Percentiles rank a stretch among this genome's conserved stretches.
These are phyloP conservation scores for Leucophenga maculata DNA, from an alignment of 2,888 invertebrate species.

Conservation along the genomic window DNA sequence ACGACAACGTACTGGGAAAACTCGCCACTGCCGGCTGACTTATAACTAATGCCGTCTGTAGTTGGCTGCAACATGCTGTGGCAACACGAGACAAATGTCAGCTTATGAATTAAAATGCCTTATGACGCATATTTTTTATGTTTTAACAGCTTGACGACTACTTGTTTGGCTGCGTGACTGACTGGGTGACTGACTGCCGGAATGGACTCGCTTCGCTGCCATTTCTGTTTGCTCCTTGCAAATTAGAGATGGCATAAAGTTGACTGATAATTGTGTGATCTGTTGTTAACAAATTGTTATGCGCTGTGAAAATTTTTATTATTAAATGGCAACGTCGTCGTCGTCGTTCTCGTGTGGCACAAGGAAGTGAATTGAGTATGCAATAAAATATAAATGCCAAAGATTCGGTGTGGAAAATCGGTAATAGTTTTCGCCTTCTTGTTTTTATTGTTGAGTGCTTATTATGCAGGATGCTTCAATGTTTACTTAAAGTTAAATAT, in stretches of 20 bases:
- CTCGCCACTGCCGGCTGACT: slow-evolving; percentile 30
- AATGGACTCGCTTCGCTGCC: not conserved
- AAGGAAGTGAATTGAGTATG: not conserved
- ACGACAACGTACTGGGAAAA: not conserved
- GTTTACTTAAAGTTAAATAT: too few species aligned
- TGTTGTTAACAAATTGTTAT: slow-evolving; percentile 38
- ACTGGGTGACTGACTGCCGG: not conserved
- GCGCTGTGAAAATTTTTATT: slow-evolving; percentile 7
- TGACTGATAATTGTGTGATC: slow-evolving; percentile 47
- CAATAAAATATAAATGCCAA: too few species aligned
- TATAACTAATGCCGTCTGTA: slow-evolving; percentile 27
- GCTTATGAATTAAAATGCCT: slow-evolving; percentile 69
- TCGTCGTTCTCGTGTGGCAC: too few species aligned
- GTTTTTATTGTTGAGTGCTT: too few species aligned
- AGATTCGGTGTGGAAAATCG: not conserved
- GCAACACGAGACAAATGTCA: slow-evolving; percentile 63
- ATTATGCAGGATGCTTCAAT: too few species aligned
- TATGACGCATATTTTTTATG: slow-evolving; percentile 53
- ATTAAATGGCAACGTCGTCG: not conserved
- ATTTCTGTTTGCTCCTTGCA: slow-evolving; percentile 23
- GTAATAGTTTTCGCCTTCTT: not conserved
- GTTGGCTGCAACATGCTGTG: slow-evolving; percentile 17
- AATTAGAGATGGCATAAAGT: slow-evolving; percentile 36
- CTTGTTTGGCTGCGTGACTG: not conserved
- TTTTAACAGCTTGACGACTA: not conserved